Base-by-base conservation (phyloP, 2,797 vertebrate genomes). In the Linurgus olivaceus region DNA sequence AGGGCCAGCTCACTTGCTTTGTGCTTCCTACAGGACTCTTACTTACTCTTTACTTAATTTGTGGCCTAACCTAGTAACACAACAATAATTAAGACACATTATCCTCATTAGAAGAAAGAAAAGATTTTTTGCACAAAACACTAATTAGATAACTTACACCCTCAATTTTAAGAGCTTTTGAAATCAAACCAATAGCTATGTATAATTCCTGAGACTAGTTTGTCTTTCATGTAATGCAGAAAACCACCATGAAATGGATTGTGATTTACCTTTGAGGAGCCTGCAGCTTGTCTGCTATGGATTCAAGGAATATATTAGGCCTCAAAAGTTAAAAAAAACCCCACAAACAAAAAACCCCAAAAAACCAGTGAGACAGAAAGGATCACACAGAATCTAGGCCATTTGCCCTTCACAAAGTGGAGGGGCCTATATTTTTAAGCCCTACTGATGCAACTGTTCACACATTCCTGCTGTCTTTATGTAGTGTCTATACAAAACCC, bases 161-260 rank as follows among this genome's bases (percentile, higher is more conserved):
- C n/a, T 93, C 37, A 71, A 28, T 59, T 67, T 71, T 68, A 86
- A 93, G 52, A 86, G 61, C 57, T 83, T 88, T 74, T 77, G 61
- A 93, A 95, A 88, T 86, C 82, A 95, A 95, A 74, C 48, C 48
- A 79, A 45, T 76, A 88, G 58, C 17, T 48, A n/a, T 50, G 37
- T 88, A 54, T 81, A 80, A 62, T 93, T 93, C 54, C 89, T 72
- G 50, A 72, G 42, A 47, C 31, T 80, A 71, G 47, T 50, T 86
- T 94, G 68, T 52, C 38, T 84, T 66, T 33, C 28, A 37, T 14
- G 5, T 50, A 80, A 78, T 29, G 8, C 47, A 88, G 76, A 71
- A 90, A 90, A 80, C 26, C 9, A 7, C 26, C 23, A 58, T 40
- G 72, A 83, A 93, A 80, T 47, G 6, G 67, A 54, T 62, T 62